Evolutionary conservation across 2,113 vertebrate species (phyloP), one percentile per base, ranked within the genome.

Genomic region (Antigone vipio): DNA sequence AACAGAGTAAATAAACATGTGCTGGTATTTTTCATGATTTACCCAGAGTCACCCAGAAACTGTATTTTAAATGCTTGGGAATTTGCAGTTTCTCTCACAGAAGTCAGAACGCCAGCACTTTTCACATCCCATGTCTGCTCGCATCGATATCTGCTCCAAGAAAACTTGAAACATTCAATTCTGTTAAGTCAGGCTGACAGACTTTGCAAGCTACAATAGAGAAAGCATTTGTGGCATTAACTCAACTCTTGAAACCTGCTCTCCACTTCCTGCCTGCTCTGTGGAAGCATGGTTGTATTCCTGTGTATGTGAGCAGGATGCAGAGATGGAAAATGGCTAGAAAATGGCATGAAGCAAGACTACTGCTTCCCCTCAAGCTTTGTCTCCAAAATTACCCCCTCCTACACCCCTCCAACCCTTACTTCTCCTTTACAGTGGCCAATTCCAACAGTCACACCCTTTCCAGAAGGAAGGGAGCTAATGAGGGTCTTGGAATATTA

Each of bases 121-220:
- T 42, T 32, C 17, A 64, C 14, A 55, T 81, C 30, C 53, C 38
- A 40, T 12, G 38, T 32, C 56, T 1, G 1, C 14, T 58, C 50
- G n/a, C 30, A 76, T 38, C 0, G 0, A 5, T 60, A 76, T 2
- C 49, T 69, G 35, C 38, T 66, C 56, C 32, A 75, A 58, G n/a
- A 53, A 75, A 78, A 78, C 22, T 4, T 13, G 5, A 64, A 83
- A 32, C 0, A 1, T 32, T 74, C 11, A 11, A 19, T 63, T 88
- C 55, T 77, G 52, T n/a, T 35, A 53, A 58, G 14, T 35, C 64
- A 92, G 67, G 47, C 55, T 67, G 60, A 44, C 0, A 6, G 30
- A 44, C 64, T 88, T 34, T 12, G 18, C 55, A 44, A 23, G 35
- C 30, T 52, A 75, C 59, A 63, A 27, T 0, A 17, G 26, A 38